These are phyloP conservation scores for Morpho deidamia DNA, from an alignment of 2,888 invertebrate species.

Conservation along the genomic window DNA sequence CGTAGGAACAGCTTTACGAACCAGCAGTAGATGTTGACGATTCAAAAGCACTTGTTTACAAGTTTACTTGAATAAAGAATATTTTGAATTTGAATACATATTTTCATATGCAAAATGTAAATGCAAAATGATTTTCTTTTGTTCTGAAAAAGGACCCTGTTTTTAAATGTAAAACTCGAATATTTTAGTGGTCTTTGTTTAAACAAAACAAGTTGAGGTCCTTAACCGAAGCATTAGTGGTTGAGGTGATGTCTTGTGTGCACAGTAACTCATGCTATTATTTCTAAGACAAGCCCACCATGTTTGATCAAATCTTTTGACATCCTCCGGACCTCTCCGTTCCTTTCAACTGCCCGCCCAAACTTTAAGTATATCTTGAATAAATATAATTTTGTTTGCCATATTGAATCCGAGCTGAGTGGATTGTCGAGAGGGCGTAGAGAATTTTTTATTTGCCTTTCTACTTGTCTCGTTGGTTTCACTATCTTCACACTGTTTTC, in stretches of 20 bases:
- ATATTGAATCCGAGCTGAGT: conserved; percentile 11
- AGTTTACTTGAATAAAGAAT: no score
- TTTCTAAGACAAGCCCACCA: conserved; percentile 68
- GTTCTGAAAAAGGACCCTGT: background rate
- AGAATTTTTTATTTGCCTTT: conserved; percentile 6
- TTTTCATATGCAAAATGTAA: no score
- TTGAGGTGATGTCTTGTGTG: conserved; percentile 62
- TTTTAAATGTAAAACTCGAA: conserved; percentile 14
- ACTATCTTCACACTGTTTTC: conserved; percentile 7
- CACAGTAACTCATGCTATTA: conserved; percentile 73
- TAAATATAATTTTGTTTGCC: conserved; percentile 24
- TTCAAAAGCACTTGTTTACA: no score
- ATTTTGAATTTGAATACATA: no score
- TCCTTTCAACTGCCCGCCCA: conserved; percentile 66
- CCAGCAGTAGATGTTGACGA: no score
- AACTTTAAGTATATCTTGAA: conserved; percentile 32
- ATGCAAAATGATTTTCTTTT: no score
- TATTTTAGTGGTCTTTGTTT: conserved; percentile 43
- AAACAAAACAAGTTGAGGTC: conserved; percentile 67
- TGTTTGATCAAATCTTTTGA: conserved; percentile 72
- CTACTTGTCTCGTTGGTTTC: conserved; percentile 6
- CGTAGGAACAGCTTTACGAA: no score
- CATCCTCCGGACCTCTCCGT: conserved; percentile 44
- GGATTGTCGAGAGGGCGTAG: conserved; percentile 5
- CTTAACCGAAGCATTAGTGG: conserved; percentile 61